Evolutionary conservation across 2,888 invertebrate species (phyloP).

Genomic region (Eristalis pertinax): DNA sequence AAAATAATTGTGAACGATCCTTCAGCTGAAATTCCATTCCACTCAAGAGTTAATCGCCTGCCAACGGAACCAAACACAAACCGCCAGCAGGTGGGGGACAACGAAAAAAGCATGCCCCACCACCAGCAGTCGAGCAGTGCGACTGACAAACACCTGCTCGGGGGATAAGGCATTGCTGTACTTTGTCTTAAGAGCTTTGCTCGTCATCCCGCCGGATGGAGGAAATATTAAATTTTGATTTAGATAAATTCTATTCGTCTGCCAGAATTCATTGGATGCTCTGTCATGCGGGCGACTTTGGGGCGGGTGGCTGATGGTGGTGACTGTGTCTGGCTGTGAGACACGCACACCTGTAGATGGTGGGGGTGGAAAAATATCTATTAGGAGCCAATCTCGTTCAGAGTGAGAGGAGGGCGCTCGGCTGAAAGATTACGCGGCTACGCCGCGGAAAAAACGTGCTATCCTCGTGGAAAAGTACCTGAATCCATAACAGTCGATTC

Average conservation of each 20-base stretch:
- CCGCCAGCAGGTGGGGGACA: not conserved
- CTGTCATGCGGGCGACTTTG: slow-evolving; percentile 13
- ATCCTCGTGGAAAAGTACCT: slow-evolving; percentile 19
- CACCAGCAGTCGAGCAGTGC: not conserved
- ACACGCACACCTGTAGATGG: slow-evolving; percentile 35
- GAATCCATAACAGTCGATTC: slow-evolving; percentile 54
- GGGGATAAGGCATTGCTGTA: slow-evolving; percentile 42
- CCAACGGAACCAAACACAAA: slow-evolving; percentile 10
- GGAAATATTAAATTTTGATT: slow-evolving; percentile 66
- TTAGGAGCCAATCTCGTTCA: slow-evolving; percentile 60
- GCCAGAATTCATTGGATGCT: slow-evolving; percentile 28
- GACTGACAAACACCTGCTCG: slow-evolving; percentile 52
- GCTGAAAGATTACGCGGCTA: not conserved
- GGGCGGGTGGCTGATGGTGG: not conserved
- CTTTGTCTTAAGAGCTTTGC: slow-evolving; percentile 47
- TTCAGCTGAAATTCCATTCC: slow-evolving; percentile 58
- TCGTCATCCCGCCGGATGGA: not conserved
- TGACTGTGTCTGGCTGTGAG: slow-evolving; percentile 5
- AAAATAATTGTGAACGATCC: slow-evolving; percentile 55
- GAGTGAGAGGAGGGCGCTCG: not conserved
- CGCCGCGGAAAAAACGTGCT: slow-evolving; percentile 23
- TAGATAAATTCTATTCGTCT: slow-evolving; percentile 57
- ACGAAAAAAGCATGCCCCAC: not conserved
- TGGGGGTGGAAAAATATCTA: slow-evolving; percentile 34
- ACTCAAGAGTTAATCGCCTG: slow-evolving; percentile 66